Percentiles rank a stretch among this genome's conserved stretches.
Conservation (phyloP, 2,113 vertebrate species). For the Setophaga kirtlandii region DNA sequence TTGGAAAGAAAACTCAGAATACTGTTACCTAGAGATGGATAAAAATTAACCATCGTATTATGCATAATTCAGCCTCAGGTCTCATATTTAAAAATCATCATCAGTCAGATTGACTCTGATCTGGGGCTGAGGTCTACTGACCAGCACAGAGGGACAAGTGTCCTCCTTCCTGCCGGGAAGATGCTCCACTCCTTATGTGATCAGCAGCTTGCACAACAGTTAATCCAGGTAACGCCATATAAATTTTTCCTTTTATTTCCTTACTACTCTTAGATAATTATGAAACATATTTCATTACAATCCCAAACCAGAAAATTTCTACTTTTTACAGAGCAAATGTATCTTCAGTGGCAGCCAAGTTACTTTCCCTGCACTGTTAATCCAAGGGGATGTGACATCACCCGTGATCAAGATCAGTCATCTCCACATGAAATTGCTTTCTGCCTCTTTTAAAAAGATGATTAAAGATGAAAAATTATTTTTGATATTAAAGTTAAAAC, state of each 20-base stretch:
- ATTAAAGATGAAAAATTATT: constrained; percentile 39
- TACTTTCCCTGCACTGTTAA: neutral
- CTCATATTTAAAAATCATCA: neutral
- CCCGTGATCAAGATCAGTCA: neutral
- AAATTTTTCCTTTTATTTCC: neutral
- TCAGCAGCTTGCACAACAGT: neutral
- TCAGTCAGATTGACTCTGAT: neutral
- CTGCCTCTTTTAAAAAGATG: neutral
- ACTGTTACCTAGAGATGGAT: neutral
- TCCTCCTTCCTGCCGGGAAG: neutral
- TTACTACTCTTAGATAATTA: neutral
- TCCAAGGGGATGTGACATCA: neutral
- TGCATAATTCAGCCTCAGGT: neutral
- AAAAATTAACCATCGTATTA: neutral
- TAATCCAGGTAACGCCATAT: neutral
- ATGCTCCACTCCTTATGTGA: neutral
- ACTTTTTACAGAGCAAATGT: neutral
- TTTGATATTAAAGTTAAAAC: constrained; percentile 25
- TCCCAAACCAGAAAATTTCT: neutral
- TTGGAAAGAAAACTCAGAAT: neutral
- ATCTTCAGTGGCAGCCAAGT: neutral
- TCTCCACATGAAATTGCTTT: neutral
- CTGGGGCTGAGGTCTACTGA: neutral
- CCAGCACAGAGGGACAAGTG: neutral
- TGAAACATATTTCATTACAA: neutral